phyloP scores from a whole-genome alignment of 1,140 invertebrate species.

The Alviniconcha marisindica region DNA sequence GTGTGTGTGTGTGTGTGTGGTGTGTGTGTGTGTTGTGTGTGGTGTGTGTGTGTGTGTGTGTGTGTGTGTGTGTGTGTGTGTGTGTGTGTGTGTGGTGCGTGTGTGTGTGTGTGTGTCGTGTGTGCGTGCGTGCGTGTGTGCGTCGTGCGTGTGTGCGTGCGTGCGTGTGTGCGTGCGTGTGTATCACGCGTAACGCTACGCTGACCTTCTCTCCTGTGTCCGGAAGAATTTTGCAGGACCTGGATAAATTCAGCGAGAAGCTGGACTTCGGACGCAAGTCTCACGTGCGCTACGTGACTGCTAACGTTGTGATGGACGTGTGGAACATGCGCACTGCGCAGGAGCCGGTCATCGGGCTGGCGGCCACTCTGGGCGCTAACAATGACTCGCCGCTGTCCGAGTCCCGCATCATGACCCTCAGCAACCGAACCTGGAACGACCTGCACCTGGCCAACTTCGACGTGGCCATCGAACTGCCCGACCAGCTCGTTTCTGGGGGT shows the following conservation, averaged over 20 bases:
- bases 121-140: no score
- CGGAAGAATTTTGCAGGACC: constrained; percentile 63
- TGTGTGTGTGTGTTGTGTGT: no score
- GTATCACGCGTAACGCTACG: no score
- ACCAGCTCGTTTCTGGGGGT: constrained; percentile 51
- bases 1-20: no score
- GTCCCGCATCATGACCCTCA: constrained; percentile 49
- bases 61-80: no score
- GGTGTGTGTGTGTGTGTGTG: no score
- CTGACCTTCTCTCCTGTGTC: no score
- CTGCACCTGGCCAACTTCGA: constrained; percentile 55
- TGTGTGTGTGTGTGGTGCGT: no score
- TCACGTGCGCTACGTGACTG: constrained; percentile 59
- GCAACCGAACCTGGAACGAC: constrained; percentile 48
- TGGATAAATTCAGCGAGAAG: constrained; percentile 62
- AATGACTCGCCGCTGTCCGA: constrained; percentile 41
- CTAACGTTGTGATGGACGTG: constrained; percentile 67
- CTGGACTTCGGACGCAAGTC: constrained; percentile 46
- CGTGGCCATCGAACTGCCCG: constrained; percentile 65
- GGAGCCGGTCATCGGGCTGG: constrained; percentile 64
- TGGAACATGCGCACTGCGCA: constrained; percentile 54
- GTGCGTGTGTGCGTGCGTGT: no score
- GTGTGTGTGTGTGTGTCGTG: no score
- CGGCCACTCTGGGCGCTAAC: constrained; percentile 27
- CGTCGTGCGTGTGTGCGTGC: no score